These are phyloP conservation scores for Apogon hyalosoma DNA, from an alignment of 2,797 vertebrate genomes.

Conservation along the genomic window DNA sequence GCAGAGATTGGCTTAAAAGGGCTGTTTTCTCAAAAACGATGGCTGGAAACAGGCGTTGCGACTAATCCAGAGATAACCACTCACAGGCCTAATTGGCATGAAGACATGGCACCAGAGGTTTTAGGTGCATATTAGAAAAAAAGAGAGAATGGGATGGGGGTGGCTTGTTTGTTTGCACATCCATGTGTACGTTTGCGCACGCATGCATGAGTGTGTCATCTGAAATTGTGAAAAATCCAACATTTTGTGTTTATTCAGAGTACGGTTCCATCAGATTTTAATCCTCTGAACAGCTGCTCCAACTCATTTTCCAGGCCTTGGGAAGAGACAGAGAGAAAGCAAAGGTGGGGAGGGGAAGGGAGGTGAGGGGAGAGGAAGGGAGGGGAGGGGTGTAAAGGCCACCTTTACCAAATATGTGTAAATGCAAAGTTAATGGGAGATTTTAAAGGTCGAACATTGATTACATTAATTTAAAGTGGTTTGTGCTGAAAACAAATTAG, in stretches of 20 bases:
- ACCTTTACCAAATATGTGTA: conserved; percentile 47
- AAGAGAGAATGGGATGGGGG: no score
- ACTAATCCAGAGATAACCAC: conserved; percentile 54
- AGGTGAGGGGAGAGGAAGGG: neutral
- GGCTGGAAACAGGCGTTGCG: conserved; percentile 36
- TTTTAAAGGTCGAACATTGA: conserved; percentile 46
- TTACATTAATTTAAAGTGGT: conserved; percentile 55
- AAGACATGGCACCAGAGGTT: conserved; percentile 42
- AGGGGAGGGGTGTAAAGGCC: conserved; percentile 9
- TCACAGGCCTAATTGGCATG: conserved; percentile 52
- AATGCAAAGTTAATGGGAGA: conserved; percentile 28
- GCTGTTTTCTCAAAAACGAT: neutral
- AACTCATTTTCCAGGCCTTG: conserved; percentile 80
- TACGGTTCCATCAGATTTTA: conserved; percentile 76
- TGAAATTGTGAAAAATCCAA: conserved; percentile 65
- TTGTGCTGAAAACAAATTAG: conserved; percentile 56
- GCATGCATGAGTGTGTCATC: conserved; percentile 47
- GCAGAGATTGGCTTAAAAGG: conserved; percentile 7
- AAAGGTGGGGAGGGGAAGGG: neutral
- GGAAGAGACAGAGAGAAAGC: conserved; percentile 44
- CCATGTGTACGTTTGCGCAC: neutral
- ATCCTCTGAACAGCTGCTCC: conserved; percentile 83
- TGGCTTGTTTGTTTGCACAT: conserved; percentile 9
- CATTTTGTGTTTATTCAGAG: conserved; percentile 78
- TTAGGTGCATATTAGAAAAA: conserved; percentile 2